phyloP scores from a whole-genome alignment of 2,797 vertebrate genomes.

The Acropternis orthonyx region DNA sequence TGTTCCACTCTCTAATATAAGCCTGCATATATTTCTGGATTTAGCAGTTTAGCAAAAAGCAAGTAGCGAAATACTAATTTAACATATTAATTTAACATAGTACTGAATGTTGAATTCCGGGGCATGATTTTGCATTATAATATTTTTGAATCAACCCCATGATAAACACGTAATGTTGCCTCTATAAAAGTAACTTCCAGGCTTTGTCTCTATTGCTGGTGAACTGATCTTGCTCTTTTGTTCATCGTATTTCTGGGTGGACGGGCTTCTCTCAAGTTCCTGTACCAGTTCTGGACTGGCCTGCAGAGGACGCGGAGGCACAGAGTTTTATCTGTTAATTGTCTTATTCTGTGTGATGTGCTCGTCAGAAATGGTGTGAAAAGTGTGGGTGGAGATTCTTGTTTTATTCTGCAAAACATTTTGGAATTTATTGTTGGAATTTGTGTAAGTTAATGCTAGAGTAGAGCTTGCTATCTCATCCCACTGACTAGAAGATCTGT shows the following conservation, averaged over 20 bases:
- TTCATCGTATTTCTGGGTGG: not conserved
- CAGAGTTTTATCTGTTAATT: not conserved
- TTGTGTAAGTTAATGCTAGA: not conserved
- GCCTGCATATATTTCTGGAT: not conserved
- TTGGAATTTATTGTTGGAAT: not conserved
- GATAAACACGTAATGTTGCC: not conserved
- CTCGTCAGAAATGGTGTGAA: not conserved
- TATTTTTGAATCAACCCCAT: not conserved
- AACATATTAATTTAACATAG: too few species aligned
- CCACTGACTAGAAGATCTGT: not conserved
- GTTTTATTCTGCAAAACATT: not conserved
- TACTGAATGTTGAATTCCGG: not conserved
- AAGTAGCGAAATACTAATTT: not conserved
- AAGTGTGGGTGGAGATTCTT: not conserved
- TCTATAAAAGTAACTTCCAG: not conserved
- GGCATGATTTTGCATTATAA: not conserved
- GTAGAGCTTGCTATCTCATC: not conserved
- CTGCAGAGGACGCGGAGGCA: accelerated
- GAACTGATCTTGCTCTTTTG: not conserved
- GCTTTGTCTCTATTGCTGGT: not conserved
- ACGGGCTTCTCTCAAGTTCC: not conserved
- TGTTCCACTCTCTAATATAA: not conserved
- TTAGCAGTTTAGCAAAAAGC: not conserved
- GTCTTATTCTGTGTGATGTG: not conserved
- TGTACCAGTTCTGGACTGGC: not conserved